Evolutionary conservation across 2,797 vertebrate genomes (phyloP).

Genomic region (Mormyrops attenuatus): DNA sequence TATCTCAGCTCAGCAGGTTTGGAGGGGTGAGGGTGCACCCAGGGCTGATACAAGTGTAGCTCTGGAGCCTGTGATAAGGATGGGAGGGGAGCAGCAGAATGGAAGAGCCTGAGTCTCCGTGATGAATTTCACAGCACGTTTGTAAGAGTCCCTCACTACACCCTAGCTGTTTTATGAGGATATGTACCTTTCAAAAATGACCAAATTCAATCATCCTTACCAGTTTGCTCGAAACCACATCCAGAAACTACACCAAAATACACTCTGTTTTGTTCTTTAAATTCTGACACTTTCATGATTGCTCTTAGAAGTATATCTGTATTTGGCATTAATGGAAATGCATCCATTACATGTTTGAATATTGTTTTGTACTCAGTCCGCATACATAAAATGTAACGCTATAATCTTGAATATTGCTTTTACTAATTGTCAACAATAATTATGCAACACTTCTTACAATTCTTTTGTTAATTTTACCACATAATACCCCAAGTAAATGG

Average conservation of each 20-base stretch:
- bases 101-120: neutral
- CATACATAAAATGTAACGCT: neutral
- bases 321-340: neutral
- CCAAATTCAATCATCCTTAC: neutral
- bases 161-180: neutral
- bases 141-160: neutral
- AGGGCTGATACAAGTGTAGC: conserved; percentile 43
- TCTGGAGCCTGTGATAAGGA: conserved; percentile 31
- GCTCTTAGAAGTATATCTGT: neutral
- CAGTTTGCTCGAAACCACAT: neutral
- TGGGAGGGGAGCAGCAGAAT: neutral
- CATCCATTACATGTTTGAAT: neutral
- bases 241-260: neutral
- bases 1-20: conserved; percentile 14
- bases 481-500: neutral
- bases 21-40: conserved; percentile 31
- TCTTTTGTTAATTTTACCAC: neutral
- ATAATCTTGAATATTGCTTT: neutral
- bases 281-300: neutral
- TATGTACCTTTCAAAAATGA: neutral
- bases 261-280: neutral
- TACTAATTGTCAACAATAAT: neutral
- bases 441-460: neutral
- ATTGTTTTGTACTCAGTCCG: neutral
- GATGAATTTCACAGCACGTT: neutral